phyloP scores from a whole-genome alignment of 2,797 vertebrate species.

The Meda fulgida region DNA sequence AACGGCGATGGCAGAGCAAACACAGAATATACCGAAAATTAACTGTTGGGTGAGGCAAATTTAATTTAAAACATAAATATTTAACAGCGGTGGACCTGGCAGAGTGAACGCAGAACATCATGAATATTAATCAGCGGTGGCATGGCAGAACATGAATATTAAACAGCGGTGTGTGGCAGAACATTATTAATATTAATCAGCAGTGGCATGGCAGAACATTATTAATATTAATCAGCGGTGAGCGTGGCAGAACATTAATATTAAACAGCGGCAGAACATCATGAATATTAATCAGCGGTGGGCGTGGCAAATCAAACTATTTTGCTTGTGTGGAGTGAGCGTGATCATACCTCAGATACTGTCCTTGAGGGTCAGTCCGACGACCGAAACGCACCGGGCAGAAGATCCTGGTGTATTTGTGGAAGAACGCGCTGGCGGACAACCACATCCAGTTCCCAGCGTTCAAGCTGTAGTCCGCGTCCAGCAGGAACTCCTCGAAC shows the following conservation, averaged over 20 bases:
- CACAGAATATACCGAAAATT: no score
- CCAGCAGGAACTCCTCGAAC: slow-evolving; percentile 65
- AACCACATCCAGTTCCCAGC: slow-evolving; percentile 70
- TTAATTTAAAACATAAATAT: no score
- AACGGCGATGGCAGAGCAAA: accelerated
- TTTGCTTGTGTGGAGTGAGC: not conserved
- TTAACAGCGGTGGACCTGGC: not conserved
- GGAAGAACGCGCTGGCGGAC: slow-evolving; percentile 66
- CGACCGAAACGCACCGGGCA: slow-evolving; percentile 64
- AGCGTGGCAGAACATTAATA: not conserved
- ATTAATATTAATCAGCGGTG: not conserved
- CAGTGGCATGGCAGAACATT: not conserved
- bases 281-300: not conserved
- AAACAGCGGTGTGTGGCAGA: no score
- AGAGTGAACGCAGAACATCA: no score
- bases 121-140: not conserved
- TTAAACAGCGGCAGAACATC: not conserved
- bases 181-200: not conserved
- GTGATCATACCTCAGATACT: slow-evolving; percentile 60
- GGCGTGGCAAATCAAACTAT: not conserved
- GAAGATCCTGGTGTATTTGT: slow-evolving; percentile 66
- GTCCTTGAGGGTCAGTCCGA: slow-evolving; percentile 63
- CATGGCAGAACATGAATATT: no score
- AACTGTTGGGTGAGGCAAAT: no score
- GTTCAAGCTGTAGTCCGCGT: slow-evolving; percentile 67